Evolutionary conservation across 2,888 invertebrate genomes (phyloP), one percentile per base, ranked within the genome.

Genomic region (Urechis unicinctus): DNA sequence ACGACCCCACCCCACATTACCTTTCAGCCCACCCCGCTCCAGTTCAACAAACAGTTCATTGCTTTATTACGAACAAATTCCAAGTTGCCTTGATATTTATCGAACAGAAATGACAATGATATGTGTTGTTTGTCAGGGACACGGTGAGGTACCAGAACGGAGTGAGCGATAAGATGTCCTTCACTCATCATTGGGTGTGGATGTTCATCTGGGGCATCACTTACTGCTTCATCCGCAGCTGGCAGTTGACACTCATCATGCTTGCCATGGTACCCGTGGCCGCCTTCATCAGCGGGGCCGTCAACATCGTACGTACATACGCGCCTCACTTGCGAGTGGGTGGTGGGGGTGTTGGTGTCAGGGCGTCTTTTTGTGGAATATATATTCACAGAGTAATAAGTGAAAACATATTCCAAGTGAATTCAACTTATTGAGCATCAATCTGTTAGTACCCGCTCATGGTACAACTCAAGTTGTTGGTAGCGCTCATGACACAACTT

Each of bases 231-330:
- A 60, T 77, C 47, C 74, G 69, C 55, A 76, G 80, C 60, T 83
- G 83, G 83, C 78, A 81, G 62, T 72, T 83, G 66, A 81, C 83
- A 0, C 70, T 83, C 4, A 82, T 83, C 6, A 80, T 83, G 71
- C 72, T 83, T 69, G 74, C 81, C 0, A 69, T 82, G 13, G 78
- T 81, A 0, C 83, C 83, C 1, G 55, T 83, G 2, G 60, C 75
- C 36, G 72, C 68, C 2, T 53, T 71, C 0, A 59, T 64, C 26
- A 67, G 65, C 24, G 70, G 60, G 1, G 60, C 71, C 50, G 60
- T 73, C 46, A 56, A 36, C 17, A 9, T 13, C 9, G 36, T 36
- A 36, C 17, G 36, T 17, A 36, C 9, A 36, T 9, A 36, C 17
- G 9, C 9, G 9, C 9, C 36, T 36, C 17, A 45, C 45, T 45